phyloP scores from a whole-genome alignment of 2,797 vertebrate species.

The Dallia pectoralis region DNA sequence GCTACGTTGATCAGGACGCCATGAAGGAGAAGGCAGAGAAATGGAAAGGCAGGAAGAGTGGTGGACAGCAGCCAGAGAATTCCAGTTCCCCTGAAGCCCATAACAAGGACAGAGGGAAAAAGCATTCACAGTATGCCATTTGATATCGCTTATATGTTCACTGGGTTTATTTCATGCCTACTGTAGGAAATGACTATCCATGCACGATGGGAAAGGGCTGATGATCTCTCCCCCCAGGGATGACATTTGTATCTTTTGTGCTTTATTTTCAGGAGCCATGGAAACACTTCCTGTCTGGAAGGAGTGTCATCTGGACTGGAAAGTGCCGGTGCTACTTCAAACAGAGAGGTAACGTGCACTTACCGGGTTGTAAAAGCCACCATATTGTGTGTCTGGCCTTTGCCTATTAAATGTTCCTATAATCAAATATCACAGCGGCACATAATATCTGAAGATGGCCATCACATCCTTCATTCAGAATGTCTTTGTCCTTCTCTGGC shows the following conservation, averaged over 20 bases:
- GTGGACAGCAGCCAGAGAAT: conserved; percentile 49
- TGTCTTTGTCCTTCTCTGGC: conserved; percentile 43
- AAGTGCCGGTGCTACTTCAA: conserved; percentile 35
- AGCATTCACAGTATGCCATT: conserved; percentile 58
- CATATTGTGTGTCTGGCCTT: background rate
- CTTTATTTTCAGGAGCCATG: conserved; percentile 47
- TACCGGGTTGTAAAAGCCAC: background rate
- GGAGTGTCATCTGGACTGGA: conserved; percentile 60
- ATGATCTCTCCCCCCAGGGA: background rate
- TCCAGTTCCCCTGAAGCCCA: conserved; percentile 35
- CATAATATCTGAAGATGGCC: background rate
- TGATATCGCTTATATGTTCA: background rate
- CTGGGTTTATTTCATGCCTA: background rate
- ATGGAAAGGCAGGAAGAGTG: conserved; percentile 75
- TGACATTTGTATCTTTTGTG: background rate
- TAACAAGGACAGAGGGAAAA: conserved; percentile 47
- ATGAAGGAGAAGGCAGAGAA: conserved; percentile 82
- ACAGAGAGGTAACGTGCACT: conserved; percentile 56
- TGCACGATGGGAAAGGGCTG: background rate
- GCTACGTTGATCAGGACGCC: conserved; percentile 68
- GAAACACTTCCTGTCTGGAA: conserved; percentile 52
- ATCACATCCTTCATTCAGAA: background rate
- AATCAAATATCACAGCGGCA: background rate
- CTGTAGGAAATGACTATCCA: background rate
- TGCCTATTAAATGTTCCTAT: background rate